Conservation (phyloP, 2,888 invertebrate species). For the Stictocephala bisonia region DNA sequence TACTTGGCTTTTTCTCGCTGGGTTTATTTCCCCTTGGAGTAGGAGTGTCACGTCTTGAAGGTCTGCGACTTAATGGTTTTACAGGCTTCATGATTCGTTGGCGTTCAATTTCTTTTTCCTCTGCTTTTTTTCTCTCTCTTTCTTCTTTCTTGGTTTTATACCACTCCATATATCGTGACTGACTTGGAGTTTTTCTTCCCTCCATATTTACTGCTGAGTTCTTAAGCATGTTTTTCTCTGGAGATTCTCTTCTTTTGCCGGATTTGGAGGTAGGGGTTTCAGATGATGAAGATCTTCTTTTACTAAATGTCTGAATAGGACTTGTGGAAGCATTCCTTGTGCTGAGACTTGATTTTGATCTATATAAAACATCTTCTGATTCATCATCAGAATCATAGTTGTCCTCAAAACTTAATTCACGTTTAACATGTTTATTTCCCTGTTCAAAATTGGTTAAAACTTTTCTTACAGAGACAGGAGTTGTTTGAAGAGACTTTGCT, state of each 20-base stretch:
- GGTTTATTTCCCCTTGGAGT: neutral
- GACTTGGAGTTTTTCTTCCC: conserved; percentile 62
- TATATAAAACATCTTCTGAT: conserved; percentile 16
- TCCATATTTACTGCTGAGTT: conserved; percentile 57
- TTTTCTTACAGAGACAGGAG: conserved; percentile 38
- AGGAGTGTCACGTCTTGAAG: conserved; percentile 62
- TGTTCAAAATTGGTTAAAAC: conserved; percentile 1
- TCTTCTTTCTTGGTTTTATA: conserved; percentile 73
- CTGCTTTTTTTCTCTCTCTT: conserved; percentile 64
- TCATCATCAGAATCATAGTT: conserved; percentile 10
- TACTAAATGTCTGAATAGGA: conserved; percentile 21
- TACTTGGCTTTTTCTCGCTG: conserved; percentile 25
- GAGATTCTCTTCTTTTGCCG: conserved; percentile 32
- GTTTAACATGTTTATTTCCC: neutral
- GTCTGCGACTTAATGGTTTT: conserved; percentile 66
- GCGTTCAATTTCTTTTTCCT: conserved; percentile 64
- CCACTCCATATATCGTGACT: conserved; percentile 84
- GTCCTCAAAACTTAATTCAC: conserved; percentile 34
- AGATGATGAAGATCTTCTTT: conserved; percentile 26
- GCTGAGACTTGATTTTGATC: conserved; percentile 42
- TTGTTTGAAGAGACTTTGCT: conserved; percentile 45
- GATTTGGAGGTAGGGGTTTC: conserved; percentile 40
- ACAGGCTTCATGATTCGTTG: conserved; percentile 53
- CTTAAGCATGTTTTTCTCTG: conserved; percentile 37
- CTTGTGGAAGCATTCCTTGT: conserved; percentile 36